Conservation (phyloP, 2,113 vertebrate species). For the Ellobius talpinus region DNA sequence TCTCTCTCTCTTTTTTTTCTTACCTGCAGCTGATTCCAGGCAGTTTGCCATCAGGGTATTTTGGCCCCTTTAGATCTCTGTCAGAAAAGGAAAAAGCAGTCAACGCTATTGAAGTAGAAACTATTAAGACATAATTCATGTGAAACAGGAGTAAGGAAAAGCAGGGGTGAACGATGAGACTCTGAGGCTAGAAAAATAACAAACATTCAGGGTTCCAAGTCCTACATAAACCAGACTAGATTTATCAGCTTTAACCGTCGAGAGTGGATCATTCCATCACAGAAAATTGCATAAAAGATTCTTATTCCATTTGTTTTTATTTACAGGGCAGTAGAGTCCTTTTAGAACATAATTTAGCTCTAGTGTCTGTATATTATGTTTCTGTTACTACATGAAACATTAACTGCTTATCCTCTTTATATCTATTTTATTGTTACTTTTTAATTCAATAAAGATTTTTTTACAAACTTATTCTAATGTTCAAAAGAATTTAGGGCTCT, state of each 20-base stretch:
- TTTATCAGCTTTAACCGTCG: background rate
- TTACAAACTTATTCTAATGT: background rate
- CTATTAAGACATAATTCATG: constrained; percentile 64
- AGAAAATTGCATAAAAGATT: background rate
- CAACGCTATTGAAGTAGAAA: constrained; percentile 66
- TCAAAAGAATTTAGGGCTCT: background rate
- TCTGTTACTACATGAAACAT: background rate
- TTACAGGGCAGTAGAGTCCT: background rate
- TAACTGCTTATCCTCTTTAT: background rate
- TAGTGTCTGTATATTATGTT: background rate
- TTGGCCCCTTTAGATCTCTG: constrained; percentile 78
- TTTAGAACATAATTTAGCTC: background rate
- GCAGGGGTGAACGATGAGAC: background rate
- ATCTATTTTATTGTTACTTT: background rate
- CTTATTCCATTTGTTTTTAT: background rate
- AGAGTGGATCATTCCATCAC: background rate
- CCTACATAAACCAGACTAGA: background rate
- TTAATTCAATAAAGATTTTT: background rate
- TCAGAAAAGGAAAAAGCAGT: constrained; percentile 62
- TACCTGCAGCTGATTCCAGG: constrained; percentile 76
- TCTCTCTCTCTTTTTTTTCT: constrained; percentile 54
- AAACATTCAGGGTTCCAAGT: background rate
- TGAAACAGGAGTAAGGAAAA: constrained; percentile 36
- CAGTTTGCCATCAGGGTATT: constrained; percentile 73
- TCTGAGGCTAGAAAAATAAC: background rate